These are phyloP conservation scores for Benitochromis conjunctus DNA, from an alignment of 2,113 vertebrate species.

Conservation along the genomic window DNA sequence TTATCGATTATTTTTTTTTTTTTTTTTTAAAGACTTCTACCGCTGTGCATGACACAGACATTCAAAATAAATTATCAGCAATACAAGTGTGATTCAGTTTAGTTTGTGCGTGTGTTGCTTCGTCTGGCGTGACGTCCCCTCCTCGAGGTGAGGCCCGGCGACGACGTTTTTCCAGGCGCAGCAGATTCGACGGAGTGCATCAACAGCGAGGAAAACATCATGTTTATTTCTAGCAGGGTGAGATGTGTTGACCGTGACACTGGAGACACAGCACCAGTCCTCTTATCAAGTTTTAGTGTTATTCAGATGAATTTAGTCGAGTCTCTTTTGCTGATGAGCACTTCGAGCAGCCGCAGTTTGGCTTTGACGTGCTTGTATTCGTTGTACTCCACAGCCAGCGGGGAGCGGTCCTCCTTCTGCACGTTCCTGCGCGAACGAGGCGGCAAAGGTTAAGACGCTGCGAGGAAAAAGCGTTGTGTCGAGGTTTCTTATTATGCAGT, in stretches of 20 bases:
- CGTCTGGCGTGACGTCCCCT: neutral
- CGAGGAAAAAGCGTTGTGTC: neutral
- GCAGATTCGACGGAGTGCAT: neutral
- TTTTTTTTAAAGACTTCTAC: conserved; percentile 57
- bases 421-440: conserved; percentile 76
- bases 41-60: conserved; percentile 28
- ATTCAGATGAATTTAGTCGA: conserved; percentile 65
- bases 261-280: conserved; percentile 4
- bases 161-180: neutral
- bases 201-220: neutral
- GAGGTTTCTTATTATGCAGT: neutral
- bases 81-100: conserved; percentile 24
- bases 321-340: conserved; percentile 96
- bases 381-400: conserved; percentile 89
- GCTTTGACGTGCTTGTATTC: conserved; percentile 98
- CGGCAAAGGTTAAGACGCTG: neutral
- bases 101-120: neutral
- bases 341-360: conserved; percentile 91
- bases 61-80: conserved; percentile 62
- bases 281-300: neutral
- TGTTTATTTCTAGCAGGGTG: neutral
- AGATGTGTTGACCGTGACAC: conserved; percentile 16
- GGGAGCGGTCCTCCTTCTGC: conserved; percentile 93
- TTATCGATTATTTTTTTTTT: too few species aligned
- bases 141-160: neutral